phyloP scores from a whole-genome alignment of 2,113 vertebrate genomes.

The Crotophaga sulcirostris region DNA sequence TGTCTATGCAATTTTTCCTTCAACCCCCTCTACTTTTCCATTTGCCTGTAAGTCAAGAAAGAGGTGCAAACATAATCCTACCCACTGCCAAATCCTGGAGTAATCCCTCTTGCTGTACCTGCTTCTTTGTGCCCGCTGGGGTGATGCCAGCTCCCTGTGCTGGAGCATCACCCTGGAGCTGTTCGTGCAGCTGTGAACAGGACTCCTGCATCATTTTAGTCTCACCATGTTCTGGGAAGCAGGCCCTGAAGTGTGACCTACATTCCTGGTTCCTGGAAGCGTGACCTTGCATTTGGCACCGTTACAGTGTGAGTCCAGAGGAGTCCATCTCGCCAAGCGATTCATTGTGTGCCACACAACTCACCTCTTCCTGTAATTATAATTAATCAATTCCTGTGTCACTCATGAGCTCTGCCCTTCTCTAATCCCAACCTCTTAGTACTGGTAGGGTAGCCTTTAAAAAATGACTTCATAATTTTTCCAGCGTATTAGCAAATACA shows the following conservation, averaged over 20 bases:
- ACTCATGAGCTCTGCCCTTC: background rate
- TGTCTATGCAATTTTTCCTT: background rate
- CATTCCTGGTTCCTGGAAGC: background rate
- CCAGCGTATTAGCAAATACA: rapidly evolving
- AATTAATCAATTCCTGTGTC: background rate
- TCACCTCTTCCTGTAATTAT: slow-evolving; percentile 16
- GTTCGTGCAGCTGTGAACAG: rapidly evolving
- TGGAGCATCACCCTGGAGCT: background rate
- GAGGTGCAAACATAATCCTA: rapidly evolving
- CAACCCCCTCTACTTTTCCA: background rate
- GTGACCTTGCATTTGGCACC: rapidly evolving
- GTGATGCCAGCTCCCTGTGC: rapidly evolving
- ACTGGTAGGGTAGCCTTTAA: background rate
- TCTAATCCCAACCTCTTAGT: background rate
- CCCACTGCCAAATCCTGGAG: background rate
- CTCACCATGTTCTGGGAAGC: rapidly evolving
- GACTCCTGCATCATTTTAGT: background rate
- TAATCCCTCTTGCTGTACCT: rapidly evolving
- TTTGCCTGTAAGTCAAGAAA: background rate
- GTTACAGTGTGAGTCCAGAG: background rate
- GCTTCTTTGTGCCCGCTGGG: rapidly evolving
- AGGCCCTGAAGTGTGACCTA: background rate
- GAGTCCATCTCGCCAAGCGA: background rate
- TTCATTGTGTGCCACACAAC: background rate
- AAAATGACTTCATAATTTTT: background rate